phyloP scores from a whole-genome alignment of 2,113 vertebrate genomes.

The Labeo catla region DNA sequence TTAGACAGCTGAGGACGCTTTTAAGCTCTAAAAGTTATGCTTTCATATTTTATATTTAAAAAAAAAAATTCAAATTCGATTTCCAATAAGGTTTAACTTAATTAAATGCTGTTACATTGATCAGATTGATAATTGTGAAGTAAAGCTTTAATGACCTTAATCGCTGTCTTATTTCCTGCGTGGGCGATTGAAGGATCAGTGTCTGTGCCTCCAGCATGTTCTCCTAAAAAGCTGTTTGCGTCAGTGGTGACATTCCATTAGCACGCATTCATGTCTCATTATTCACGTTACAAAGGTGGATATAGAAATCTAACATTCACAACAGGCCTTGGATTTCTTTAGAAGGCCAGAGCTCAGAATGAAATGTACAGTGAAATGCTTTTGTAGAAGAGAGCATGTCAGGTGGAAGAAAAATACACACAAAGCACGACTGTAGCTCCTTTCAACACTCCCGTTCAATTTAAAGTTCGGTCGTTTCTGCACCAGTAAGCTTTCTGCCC shows the following conservation, averaged over 20 bases:
- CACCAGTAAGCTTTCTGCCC: constrained; percentile 56
- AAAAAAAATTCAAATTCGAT: not conserved
- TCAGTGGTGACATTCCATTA: constrained; percentile 5
- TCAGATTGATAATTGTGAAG: constrained; percentile 58
- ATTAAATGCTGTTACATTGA: not conserved
- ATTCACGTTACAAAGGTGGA: constrained; percentile 6
- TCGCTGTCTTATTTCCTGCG: constrained; percentile 61
- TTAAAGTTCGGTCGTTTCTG: constrained; percentile 61
- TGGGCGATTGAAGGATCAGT: constrained; percentile 57
- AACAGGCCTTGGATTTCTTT: constrained; percentile 25
- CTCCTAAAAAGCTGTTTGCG: constrained; percentile 21
- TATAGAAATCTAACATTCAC: constrained; percentile 10
- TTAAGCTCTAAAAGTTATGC: not conserved
- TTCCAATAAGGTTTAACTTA: not conserved
- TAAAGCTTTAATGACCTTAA: not conserved
- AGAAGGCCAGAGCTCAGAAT: constrained; percentile 25
- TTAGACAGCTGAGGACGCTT: not conserved
- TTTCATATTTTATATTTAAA: not conserved
- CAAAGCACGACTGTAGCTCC: constrained; percentile 28
- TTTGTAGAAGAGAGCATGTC: constrained; percentile 19
- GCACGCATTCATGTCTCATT: not conserved
- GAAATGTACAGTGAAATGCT: constrained; percentile 24
- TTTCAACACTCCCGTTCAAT: constrained; percentile 40
- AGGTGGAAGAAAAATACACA: constrained; percentile 33
- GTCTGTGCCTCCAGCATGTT: not conserved